Evolutionary conservation across 1,140 invertebrate species (phyloP), one percentile per base, ranked within the genome.

Genomic region (Araneus ventricosus): DNA sequence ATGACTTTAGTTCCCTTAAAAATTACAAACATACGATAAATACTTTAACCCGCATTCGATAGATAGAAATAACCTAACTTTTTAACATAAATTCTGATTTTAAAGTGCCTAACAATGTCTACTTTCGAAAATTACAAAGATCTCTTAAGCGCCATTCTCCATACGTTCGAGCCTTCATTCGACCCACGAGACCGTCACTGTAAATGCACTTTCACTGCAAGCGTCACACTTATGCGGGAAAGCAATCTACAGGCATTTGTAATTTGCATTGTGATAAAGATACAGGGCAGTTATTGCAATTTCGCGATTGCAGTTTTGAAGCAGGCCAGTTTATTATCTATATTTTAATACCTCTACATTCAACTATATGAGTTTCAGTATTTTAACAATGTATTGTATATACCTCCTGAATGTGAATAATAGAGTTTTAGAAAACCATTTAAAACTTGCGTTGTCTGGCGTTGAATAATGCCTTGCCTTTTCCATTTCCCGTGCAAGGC

Each of bases 401-500:
- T 34, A 2, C 14, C 17, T 34, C 27, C 67, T 20, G 27, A 67
- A 17, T 75, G 17, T 75, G 67, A 75, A 75, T 75, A 75, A 75
- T 75, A 75, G 30, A 75, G 30, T 75, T 75, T 75, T 17, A 75
- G 30, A 75, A 75, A 34, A 75, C 34, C 67, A 75, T 75, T 75
- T 75, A 75, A 30, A 75, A 75, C 27, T 30, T 30, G 34, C n/a
- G n/a, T 17, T 24, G 27, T 10, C 61, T 67, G 61, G 27, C 7
- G 24, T 27, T 67, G 61, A 67, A 27, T 67, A 30, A 75, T 75
- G 67, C 14, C 30, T 75, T 75, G 20, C 67, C 27, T 34, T 22
- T 30, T 27, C 30, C 67, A 34, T 10, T 75, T 37, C 34, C 67
- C 20, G 8, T 14, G 45, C 17, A 17, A 14, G 17, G 45, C 45